These are phyloP conservation scores for Ammodytes marinus DNA, from an alignment of 2,113 vertebrate genomes.

Conservation along the genomic window DNA sequence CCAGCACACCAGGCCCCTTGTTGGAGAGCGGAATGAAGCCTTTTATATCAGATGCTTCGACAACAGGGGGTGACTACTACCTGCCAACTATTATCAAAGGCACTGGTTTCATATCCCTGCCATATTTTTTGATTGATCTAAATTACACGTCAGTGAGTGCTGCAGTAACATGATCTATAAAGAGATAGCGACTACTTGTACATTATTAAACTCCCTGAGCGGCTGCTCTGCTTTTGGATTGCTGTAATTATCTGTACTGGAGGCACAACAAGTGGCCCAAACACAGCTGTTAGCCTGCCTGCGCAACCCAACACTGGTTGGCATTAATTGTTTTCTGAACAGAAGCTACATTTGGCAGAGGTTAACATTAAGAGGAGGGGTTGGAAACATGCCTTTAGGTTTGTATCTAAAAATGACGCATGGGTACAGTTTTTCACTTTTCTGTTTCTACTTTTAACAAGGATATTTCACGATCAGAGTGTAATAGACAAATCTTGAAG, in stretches of 20 bases:
- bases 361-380: slow-evolving; percentile 65
- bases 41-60: slow-evolving; percentile 81
- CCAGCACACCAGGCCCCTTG: slow-evolving; percentile 80
- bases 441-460: neutral
- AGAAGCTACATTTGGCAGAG: slow-evolving; percentile 82
- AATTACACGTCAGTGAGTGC: slow-evolving; percentile 86
- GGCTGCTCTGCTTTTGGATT: slow-evolving; percentile 86
- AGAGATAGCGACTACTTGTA: slow-evolving; percentile 86
- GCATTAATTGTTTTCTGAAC: slow-evolving; percentile 85
- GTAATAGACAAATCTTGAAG: slow-evolving; percentile 8
- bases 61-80: slow-evolving; percentile 82
- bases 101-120: slow-evolving; percentile 83
- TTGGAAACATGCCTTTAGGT: slow-evolving; percentile 58
- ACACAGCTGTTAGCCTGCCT: slow-evolving; percentile 87
- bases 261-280: slow-evolving; percentile 88
- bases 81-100: slow-evolving; percentile 85
- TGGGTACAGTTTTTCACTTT: slow-evolving; percentile 1
- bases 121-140: slow-evolving; percentile 86
- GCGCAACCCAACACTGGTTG: slow-evolving; percentile 68
- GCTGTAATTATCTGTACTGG: slow-evolving; percentile 86
- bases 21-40: slow-evolving; percentile 80
- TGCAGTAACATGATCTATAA: slow-evolving; percentile 85
- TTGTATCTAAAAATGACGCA: slow-evolving; percentile 34
- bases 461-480: slow-evolving; percentile 13
- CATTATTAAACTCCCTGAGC: slow-evolving; percentile 87